Base-by-base conservation (phyloP, 2,113 vertebrate species). In the Suricata suricatta region DNA sequence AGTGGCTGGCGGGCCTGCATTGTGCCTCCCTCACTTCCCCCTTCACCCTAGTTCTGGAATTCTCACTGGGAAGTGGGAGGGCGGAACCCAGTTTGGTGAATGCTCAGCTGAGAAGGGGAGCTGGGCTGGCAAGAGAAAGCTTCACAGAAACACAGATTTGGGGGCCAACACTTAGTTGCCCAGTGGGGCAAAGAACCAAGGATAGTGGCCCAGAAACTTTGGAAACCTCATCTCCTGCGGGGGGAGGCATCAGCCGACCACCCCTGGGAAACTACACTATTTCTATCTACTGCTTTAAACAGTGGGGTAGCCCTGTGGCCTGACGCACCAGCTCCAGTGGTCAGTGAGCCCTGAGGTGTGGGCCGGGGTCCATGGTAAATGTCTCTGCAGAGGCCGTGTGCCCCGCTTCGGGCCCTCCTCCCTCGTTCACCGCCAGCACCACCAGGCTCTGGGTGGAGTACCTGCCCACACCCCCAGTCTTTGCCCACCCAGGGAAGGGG, bases 21-120 rank as follows among this genome's bases (percentile, higher is more conserved):
- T 77, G 1, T 33, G 25, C 38, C 4, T 29, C 6, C 16, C 27
- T 3, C 23, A 0, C 6, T 0, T 19, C 27, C 4, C 2, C 29
- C 52, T 79, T 25, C 57, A 29, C 50, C 19, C 31, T 17, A 13
- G n/a, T 54, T 44, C 88, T 68, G 31, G 72, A 76, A 88, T n/a
- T 52, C 76, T 82, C 11, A 0, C 14, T 23, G 35, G 52, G 66
- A 90, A 29, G 4, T 23, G 31, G 8, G 25, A 27, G 83, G 47
- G 6, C 52, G 86, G 35, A 54, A 35, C 33, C 74, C 44, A 54
- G 44, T 35, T 41, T 54, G 68, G 47, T 13, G 9, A 23, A 35
- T 57, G 47, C 41, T 89, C 3, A 8, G 54, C 80, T 69, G n/a
- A 64, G 66, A 47, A 63, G 38, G 21, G 41, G 41, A 35, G 47